Conservation (phyloP, 2,113 vertebrate species). For the Rhabdornis inornatus region DNA sequence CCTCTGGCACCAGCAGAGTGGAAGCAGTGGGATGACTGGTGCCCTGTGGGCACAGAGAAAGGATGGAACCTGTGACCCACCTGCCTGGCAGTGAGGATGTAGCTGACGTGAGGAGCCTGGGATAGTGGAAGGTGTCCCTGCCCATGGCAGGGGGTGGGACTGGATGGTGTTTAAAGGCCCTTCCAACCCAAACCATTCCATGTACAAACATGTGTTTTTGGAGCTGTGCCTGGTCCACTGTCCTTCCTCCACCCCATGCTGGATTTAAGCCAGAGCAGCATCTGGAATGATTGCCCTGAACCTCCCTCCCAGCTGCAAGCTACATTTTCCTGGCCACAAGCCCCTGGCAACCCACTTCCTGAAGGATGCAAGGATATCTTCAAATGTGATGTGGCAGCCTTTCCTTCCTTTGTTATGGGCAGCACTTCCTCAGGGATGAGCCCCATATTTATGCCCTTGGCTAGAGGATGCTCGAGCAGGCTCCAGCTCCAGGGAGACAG, state of each 20-base stretch:
- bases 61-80: neutral
- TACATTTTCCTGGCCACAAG: neutral
- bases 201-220: neutral
- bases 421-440: neutral
- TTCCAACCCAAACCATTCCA: neutral
- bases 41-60: neutral
- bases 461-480: neutral
- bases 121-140: neutral
- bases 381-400: neutral
- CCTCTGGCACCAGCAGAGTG: neutral
- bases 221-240: neutral
- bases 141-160: neutral
- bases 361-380: neutral
- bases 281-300: neutral
- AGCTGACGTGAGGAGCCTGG: neutral
- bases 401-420: neutral
- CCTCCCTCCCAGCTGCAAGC: neutral
- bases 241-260: accelerated
- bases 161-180: neutral
- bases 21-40: too few relatives aligned
- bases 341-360: neutral
- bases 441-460: neutral
- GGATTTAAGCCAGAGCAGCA: neutral
- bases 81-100: neutral
- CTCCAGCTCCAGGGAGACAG: neutral